phyloP scores from a whole-genome alignment of 2,113 vertebrate species.

The Proteles cristata region DNA sequence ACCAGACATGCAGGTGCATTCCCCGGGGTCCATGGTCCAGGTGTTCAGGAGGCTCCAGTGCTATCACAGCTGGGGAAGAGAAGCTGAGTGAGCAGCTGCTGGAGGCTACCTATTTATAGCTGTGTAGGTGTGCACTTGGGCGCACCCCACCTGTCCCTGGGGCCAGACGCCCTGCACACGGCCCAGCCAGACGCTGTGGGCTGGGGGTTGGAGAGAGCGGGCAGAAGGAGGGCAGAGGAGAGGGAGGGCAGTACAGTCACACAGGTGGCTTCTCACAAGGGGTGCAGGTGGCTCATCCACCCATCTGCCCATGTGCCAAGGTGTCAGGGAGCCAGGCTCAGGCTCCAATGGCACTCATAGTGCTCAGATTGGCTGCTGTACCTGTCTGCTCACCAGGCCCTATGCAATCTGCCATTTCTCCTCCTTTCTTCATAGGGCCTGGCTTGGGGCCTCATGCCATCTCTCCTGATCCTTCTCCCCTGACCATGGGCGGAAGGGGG shows the following conservation, averaged over 20 bases:
- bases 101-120: slow-evolving; percentile 83
- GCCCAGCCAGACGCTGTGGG: slow-evolving; percentile 56
- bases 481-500: not conserved
- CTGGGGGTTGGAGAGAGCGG: slow-evolving; percentile 11
- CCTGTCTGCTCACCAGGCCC: not conserved
- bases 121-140: slow-evolving; percentile 52
- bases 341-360: not conserved
- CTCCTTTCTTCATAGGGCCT: not conserved
- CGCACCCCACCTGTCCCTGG: slow-evolving; percentile 80
- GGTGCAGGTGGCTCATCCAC: not conserved
- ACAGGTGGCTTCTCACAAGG: not conserved
- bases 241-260: not conserved
- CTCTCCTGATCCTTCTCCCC: too few relatives aligned
- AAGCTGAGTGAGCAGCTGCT: not conserved
- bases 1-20: slow-evolving; percentile 87
- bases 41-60: not conserved
- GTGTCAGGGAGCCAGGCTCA: not conserved
- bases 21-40: slow-evolving; percentile 85
- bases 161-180: slow-evolving; percentile 82
- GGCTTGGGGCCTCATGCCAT: not conserved
- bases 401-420: not conserved
- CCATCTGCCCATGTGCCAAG: not conserved
- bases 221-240: not conserved
- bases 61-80: not conserved
- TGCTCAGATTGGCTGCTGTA: not conserved